Conservation (phyloP, 2,888 invertebrate genomes). For the Melipona beecheii region DNA sequence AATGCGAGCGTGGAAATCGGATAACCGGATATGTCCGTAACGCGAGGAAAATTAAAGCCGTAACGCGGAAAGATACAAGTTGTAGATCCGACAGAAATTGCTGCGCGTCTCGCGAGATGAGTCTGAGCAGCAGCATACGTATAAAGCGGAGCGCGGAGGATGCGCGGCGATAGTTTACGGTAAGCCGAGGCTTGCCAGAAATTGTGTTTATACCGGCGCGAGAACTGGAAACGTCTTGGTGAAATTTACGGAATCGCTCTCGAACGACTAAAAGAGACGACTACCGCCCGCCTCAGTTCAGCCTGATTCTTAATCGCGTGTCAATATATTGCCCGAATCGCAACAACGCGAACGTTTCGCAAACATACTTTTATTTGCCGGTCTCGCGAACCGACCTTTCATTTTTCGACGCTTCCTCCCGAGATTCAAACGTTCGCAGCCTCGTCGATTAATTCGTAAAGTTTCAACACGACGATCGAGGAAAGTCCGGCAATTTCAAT, state of each 20-base stretch:
- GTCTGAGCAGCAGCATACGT: conserved; percentile 70
- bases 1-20: background rate
- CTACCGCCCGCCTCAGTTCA: background rate
- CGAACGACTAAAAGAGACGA: conserved; percentile 1
- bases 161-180: conserved; percentile 55
- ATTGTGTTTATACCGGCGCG: conserved; percentile 71
- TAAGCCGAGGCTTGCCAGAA: conserved; percentile 66
- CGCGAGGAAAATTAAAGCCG: conserved; percentile 65
- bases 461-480: background rate
- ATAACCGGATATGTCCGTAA: conserved; percentile 35
- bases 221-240: conserved; percentile 47
- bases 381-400: too few relatives aligned
- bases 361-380: background rate
- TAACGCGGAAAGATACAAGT: conserved; percentile 65
- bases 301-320: conserved; percentile 2
- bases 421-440: too few relatives aligned
- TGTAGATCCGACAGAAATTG: conserved; percentile 71
- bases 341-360: background rate
- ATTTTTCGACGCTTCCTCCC: too few relatives aligned
- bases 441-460: background rate
- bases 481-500: background rate
- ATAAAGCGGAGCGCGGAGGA: conserved; percentile 69
- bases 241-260: conserved; percentile 63
- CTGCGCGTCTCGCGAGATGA: conserved; percentile 66
- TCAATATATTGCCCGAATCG: background rate